Conservation (phyloP, 2,113 vertebrate species). For the Anser cygnoides region DNA sequence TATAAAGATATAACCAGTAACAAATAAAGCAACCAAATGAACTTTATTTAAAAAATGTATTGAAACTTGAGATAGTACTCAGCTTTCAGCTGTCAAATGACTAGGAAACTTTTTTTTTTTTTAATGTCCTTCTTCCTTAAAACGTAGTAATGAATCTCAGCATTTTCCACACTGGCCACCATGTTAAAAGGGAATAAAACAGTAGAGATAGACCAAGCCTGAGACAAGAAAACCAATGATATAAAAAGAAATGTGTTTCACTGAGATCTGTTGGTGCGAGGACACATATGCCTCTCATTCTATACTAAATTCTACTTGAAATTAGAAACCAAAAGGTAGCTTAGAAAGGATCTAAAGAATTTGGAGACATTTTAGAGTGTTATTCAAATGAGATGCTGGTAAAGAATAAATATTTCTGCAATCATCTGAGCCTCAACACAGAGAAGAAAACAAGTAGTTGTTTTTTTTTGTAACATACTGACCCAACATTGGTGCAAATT, state of each 20-base stretch:
- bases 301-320: conserved; percentile 72
- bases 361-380: neutral
- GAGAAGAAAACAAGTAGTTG: neutral
- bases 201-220: conserved; percentile 8
- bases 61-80: neutral
- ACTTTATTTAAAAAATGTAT: neutral
- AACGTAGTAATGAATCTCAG: neutral
- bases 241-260: conserved; percentile 29
- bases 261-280: neutral
- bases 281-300: conserved; percentile 3
- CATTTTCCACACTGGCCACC: conserved; percentile 47
- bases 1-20: neutral
- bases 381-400: neutral
- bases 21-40: neutral
- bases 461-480: fast-evolving
- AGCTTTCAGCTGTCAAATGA: neutral
- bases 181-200: conserved; percentile 63
- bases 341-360: conserved; percentile 41
- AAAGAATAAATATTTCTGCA: neutral
- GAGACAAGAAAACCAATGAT: conserved; percentile 11
- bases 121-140: neutral
- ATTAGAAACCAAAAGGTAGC: conserved; percentile 58
- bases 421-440: neutral
- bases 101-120: neutral
- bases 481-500: neutral